Conservation (phyloP, 2,113 vertebrate species). For the Saccopteryx bilineata region DNA sequence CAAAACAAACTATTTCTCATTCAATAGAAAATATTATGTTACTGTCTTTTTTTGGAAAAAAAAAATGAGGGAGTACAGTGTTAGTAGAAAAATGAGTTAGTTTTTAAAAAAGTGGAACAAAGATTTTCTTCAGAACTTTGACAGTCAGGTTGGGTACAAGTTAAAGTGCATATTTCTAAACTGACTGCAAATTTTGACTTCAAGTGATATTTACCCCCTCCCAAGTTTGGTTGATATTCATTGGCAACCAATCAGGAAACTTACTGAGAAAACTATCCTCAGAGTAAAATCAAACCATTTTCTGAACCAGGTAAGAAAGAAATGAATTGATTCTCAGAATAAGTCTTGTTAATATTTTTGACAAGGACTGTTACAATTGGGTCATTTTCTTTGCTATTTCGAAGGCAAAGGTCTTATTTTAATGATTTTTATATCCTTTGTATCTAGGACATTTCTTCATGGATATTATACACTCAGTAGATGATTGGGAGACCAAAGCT, state of each 20-base stretch:
- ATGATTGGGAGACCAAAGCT: neutral
- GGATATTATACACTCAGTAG: neutral
- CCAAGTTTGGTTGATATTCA: neutral
- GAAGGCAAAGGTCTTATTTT: conserved; percentile 12
- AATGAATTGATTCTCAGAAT: conserved; percentile 47
- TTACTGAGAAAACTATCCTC: neutral
- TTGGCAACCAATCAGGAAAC: neutral
- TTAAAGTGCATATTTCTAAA: neutral
- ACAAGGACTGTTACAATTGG: neutral
- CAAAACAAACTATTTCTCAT: neutral
- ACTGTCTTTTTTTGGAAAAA: neutral
- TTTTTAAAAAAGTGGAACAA: conserved; percentile 26
- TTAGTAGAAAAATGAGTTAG: neutral
- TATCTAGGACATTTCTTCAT: neutral
- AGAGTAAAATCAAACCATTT: conserved; percentile 6
- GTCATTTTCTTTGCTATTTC: neutral
- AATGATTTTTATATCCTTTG: conserved; percentile 5
- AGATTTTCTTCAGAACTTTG: conserved; percentile 22
- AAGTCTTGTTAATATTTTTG: conserved; percentile 18
- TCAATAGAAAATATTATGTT: conserved; percentile 54
- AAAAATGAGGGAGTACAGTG: neutral
- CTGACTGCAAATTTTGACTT: neutral
- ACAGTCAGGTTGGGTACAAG: neutral
- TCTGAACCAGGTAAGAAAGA: conserved; percentile 31
- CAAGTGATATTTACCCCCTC: neutral